These are phyloP conservation scores for Ia io DNA, from an alignment of 2,113 vertebrate species.

Conservation along the genomic window DNA sequence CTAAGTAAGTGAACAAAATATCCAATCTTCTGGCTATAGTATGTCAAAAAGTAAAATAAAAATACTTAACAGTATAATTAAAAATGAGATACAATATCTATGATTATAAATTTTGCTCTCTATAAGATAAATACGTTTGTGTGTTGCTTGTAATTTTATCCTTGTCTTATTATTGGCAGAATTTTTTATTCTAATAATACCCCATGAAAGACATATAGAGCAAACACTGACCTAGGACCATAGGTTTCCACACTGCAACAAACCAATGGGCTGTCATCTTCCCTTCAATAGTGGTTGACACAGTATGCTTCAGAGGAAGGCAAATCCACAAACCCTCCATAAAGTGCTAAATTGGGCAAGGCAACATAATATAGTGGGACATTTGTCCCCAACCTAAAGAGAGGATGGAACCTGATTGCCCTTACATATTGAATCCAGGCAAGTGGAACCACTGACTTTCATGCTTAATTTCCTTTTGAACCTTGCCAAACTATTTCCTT, in stretches of 20 bases:
- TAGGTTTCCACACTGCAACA: not conserved
- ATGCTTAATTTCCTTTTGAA: slow-evolving; percentile 32
- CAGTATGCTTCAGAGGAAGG: not conserved
- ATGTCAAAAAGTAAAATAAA: not conserved
- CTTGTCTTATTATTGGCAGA: not conserved
- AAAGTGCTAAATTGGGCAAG: not conserved
- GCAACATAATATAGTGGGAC: not conserved
- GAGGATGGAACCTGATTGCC: not conserved
- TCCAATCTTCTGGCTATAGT: not conserved
- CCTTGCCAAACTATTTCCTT: slow-evolving; percentile 4
- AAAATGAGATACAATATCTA: not conserved
- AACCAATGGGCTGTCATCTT: not conserved
- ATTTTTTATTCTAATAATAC: not conserved
- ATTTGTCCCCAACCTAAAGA: not conserved
- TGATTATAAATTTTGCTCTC: not conserved
- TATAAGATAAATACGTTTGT: not conserved
- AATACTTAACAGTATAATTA: not conserved
- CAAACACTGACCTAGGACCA: not conserved
- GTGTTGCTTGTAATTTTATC: not conserved
- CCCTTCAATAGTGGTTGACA: not conserved
- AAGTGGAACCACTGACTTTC: slow-evolving; percentile 18
- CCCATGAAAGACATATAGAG: not conserved
- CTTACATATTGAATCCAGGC: slow-evolving; percentile 13
- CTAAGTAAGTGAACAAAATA: not conserved
- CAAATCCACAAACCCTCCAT: not conserved